phyloP scores from a whole-genome alignment of 2,113 vertebrate species.

The Anser cygnoides region DNA sequence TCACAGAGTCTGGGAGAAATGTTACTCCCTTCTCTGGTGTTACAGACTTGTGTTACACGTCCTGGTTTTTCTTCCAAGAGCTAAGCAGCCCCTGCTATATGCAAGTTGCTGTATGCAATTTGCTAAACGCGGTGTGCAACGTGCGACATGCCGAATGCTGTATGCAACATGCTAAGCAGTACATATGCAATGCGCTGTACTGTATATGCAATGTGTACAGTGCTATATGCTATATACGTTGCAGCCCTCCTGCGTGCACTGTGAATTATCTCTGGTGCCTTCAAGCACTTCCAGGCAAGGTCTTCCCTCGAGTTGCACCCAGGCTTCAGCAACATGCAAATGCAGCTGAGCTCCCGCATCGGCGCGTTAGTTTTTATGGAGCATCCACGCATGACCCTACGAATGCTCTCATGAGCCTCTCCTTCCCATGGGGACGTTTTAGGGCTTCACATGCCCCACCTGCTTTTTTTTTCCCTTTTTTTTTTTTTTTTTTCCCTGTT shows the following conservation, averaged over 20 bases:
- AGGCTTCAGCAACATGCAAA: not conserved
- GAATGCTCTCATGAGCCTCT: rapidly evolving
- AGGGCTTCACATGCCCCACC: not conserved
- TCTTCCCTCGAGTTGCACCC: not conserved
- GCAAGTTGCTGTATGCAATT: rapidly evolving
- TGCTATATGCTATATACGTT: not conserved
- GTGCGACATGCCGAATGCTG: not conserved
- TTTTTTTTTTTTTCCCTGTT: not conserved
- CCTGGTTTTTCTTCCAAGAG: not conserved
- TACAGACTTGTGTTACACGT: not conserved
- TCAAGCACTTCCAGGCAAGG: not conserved
- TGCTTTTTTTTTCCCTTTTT: not conserved
- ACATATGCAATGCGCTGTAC: not conserved
- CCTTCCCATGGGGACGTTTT: rapidly evolving
- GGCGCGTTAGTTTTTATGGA: rapidly evolving
- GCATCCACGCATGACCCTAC: not conserved
- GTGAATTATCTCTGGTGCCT: not conserved
- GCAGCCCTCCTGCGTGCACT: rapidly evolving
- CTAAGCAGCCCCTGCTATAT: not conserved
- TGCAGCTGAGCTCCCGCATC: not conserved
- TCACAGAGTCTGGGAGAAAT: not conserved
- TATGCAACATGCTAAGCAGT: not conserved
- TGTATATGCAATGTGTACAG: not conserved
- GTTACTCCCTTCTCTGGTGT: no score
- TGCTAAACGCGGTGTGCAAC: no score